phyloP scores from a whole-genome alignment of 2,797 vertebrate species.

The Lacerta agilis region DNA sequence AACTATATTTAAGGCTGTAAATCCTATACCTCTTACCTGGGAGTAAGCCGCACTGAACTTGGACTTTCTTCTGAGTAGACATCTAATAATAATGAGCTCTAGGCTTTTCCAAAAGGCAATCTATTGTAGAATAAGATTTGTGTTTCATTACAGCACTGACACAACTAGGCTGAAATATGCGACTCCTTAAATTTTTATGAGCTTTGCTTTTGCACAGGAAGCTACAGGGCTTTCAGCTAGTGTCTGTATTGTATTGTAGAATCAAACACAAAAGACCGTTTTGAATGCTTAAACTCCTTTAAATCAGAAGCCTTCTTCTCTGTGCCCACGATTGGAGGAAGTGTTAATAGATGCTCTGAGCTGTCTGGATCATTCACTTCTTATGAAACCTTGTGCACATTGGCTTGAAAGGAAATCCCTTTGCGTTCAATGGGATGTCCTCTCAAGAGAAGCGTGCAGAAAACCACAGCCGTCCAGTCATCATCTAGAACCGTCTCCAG shows the following conservation, averaged over 20 bases:
- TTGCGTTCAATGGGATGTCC: neutral
- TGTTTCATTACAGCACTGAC: neutral
- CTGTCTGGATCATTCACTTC: neutral
- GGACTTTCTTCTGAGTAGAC: neutral
- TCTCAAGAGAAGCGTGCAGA: neutral
- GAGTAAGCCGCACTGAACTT: neutral
- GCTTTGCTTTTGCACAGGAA: neutral
- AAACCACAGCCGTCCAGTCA: neutral
- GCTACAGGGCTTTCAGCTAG: neutral
- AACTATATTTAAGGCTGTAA: neutral
- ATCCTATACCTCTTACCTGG: neutral
- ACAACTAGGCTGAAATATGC: neutral
- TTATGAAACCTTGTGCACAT: neutral
- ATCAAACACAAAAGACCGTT: neutral
- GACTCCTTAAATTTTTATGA: slow-evolving; percentile 14
- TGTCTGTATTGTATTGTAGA: neutral
- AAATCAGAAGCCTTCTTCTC: neutral
- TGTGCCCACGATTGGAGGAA: neutral
- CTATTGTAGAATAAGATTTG: neutral
- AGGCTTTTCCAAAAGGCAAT: neutral
- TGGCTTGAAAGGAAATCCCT: neutral
- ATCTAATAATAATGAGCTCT: neutral
- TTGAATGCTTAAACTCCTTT: neutral
- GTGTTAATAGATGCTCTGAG: neutral
- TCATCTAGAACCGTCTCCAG: neutral